Conservation (phyloP, 2,888 invertebrate species). For the Synanthedon formicaeformis region DNA sequence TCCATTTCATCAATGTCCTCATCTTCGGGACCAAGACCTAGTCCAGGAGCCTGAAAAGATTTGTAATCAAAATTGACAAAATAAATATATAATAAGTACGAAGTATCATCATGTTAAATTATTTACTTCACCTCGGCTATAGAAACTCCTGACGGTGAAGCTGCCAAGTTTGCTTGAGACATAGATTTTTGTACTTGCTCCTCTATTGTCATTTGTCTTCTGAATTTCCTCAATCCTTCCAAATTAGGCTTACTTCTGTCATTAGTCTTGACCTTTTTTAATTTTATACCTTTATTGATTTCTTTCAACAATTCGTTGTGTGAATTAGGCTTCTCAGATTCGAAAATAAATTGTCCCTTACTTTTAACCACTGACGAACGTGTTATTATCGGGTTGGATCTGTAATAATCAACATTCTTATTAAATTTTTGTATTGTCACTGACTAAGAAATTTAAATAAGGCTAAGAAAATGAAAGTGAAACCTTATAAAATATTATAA, state of each 20-base stretch:
- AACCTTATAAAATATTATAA: too few species aligned
- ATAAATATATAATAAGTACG: background rate
- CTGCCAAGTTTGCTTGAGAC: constrained; percentile 74
- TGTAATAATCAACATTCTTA: constrained; percentile 18
- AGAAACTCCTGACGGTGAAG: constrained; percentile 52
- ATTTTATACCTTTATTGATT: constrained; percentile 81
- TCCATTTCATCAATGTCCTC: constrained; percentile 88
- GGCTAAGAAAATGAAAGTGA: too few species aligned
- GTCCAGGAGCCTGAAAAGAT: constrained; percentile 19
- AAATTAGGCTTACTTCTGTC: constrained; percentile 89
- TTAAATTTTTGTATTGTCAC: too few species aligned
- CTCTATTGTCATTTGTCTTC: constrained; percentile 90
- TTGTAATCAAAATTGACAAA: background rate
- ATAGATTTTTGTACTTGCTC: constrained; percentile 88
- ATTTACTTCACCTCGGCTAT: constrained; percentile 32
- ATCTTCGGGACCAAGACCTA: constrained; percentile 48
- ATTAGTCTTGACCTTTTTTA: constrained; percentile 83
- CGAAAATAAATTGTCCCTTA: constrained; percentile 85
- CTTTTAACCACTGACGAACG: constrained; percentile 74
- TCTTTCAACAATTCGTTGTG: constrained; percentile 85
- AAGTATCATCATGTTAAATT: background rate
- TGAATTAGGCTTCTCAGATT: constrained; percentile 84
- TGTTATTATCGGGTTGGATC: constrained; percentile 73
- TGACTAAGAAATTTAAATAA: too few species aligned
- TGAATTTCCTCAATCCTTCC: constrained; percentile 86